Evolutionary conservation across 2,113 vertebrate genomes (phyloP), one percentile per base, ranked within the genome.

Genomic region (Hystrix cristata): DNA sequence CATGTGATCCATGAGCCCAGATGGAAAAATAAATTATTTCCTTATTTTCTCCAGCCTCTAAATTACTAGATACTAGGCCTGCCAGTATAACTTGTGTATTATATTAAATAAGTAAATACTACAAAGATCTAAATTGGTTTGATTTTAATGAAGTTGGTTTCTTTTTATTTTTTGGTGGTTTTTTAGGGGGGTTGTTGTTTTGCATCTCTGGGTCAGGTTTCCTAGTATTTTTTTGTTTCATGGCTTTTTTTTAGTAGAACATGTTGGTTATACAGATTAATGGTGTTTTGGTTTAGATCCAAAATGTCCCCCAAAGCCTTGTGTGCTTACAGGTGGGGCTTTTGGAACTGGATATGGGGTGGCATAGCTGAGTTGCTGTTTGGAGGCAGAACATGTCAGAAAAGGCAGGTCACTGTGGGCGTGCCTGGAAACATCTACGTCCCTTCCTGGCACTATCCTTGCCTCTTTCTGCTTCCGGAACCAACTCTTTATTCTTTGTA

Each of bases 21-120:
- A 80, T 29, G 25, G 48, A 38, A 88, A 91, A 88, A 78, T 78
- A 23, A 74, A 57, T 59, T 72, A 69, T 51, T 81, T 87, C 62
- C 60, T 72, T 80, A 38, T 76, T 82, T 81, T 53, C 59, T 79
- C 29, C 55, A 91, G 87, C n/a, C 53, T 83, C 76, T 87, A 93
- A 64, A 67, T 76, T 81, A 74, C 82, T 91, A 31, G 25, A 8
- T 60, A 64, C 62, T 60, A 76, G 16, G 46, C n/a, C 53, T 90
- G 57, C 16, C 43, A 93, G 23, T 64, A 48, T 43, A 82, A n/a
- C 12, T 69, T 90, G 21, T 76, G 13, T 71, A 91, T 29, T 23
- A 3, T 78, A 11, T 83, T 94, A 76, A 91, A 76, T 14, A 81
- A 87, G 14, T 43, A 93, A 34, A 60, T 60, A 90, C 29, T 71